Evolutionary conservation across 2,113 vertebrate genomes (phyloP).

Genomic region (Pipa parva): DNA sequence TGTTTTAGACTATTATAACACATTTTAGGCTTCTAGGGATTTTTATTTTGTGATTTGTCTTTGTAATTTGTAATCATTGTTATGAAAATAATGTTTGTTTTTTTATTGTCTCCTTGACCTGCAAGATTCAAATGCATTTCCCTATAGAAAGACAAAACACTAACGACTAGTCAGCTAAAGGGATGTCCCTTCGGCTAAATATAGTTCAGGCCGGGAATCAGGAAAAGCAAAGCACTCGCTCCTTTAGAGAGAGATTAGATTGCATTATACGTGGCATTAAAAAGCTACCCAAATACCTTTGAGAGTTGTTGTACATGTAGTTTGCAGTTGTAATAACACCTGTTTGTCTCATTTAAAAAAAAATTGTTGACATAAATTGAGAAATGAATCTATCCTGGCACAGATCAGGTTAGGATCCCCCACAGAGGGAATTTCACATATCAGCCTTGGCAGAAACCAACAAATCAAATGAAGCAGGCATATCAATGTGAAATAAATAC

Average conservation of each 20-base stretch:
- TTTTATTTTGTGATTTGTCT: no score
- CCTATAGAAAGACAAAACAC: background rate
- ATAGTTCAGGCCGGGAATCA: slow-evolving; percentile 1
- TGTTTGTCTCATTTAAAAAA: slow-evolving; percentile 21
- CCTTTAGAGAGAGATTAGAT: slow-evolving; percentile 16
- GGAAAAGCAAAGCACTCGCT: slow-evolving; percentile 1
- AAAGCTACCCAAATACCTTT: slow-evolving; percentile 2
- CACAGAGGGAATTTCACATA: slow-evolving; percentile 19
- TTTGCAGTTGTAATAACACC: slow-evolving; percentile 19
- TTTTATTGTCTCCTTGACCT: no score
- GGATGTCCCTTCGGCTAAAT: slow-evolving; percentile 4
- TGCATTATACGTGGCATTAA: slow-evolving; percentile 18
- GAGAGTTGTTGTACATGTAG: slow-evolving; percentile 12
- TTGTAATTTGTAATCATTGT: no score
- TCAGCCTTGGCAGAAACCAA: slow-evolving; percentile 10
- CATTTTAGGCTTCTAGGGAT: no score
- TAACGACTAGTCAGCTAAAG: slow-evolving; percentile 12
- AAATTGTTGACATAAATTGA: slow-evolving; percentile 16
- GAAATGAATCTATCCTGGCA: slow-evolving; percentile 18
- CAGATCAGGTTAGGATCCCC: background rate
- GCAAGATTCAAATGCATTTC: background rate
- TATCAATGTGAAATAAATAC: slow-evolving; percentile 33
- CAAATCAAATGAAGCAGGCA: slow-evolving; percentile 27
- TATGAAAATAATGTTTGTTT: no score
- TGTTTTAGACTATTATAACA: no score